Evolutionary conservation across 2,888 invertebrate species (phyloP), one percentile per base, ranked within the genome.

Genomic region (Hoplodrina ambigua): DNA sequence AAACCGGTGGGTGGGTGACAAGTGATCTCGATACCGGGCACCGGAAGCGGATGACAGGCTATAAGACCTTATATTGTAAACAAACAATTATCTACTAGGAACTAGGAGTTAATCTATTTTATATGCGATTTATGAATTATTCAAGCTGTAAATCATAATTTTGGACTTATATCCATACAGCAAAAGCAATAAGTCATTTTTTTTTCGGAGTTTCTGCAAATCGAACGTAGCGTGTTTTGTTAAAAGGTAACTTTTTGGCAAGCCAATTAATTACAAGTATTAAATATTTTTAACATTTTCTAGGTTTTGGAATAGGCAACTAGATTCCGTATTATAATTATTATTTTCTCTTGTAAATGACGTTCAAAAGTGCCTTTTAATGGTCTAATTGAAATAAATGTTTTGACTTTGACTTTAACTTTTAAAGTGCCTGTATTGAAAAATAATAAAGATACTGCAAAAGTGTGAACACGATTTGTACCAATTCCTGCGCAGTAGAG

Each of bases 1-100:
- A 57, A 25, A 60, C 17, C 50, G 17, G 53, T 56, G 66, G 53
- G 78, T 81, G 64, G 72, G 72, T 57, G 78, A 60, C 13, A 61
- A 67, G 63, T 72, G 68, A 52, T 65, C 73, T 78, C 80, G 69
- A 75, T 76, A 75, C 71, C 72, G 60, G 75, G 66, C 52, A 58
- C 83, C 86, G 88, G 89, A 89, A 89, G 86, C 75, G 54, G 70
- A 74, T 63, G 66, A 63, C 78, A 84, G 83, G 85, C 79, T 82
- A 78, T 66, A 57, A 69, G 60, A 59, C 78, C 80, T 72, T 75
- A 71, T 70, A 60, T 78, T 74, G 75, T 67, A 82, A 86, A 80
- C 71, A 76, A 79, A 82, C 57, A 72, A 70, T 72, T 69, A 84
- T 69, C 55, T 19, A 74, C 68, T 84, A 88, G 88, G 89, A 91